Conservation (phyloP, 1,140 invertebrate species). For the Argopecten irradians region DNA sequence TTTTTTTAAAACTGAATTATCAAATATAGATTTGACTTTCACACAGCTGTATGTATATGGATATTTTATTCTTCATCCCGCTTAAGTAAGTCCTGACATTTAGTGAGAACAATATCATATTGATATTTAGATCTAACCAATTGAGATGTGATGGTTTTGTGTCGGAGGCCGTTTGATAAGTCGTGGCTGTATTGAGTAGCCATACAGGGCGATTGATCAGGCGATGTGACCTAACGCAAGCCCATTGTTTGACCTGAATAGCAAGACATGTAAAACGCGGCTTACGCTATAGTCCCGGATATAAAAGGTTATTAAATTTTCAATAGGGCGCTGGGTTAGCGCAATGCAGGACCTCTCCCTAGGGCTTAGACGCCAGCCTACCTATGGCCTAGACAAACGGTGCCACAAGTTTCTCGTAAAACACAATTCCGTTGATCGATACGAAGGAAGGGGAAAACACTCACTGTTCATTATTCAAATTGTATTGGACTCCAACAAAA, state of each 20-base stretch:
- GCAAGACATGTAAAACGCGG: neutral
- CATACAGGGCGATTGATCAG: constrained; percentile 2
- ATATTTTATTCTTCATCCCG: neutral
- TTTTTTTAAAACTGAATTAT: too few relatives aligned
- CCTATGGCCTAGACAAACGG: neutral
- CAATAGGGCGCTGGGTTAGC: neutral
- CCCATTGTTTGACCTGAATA: constrained; percentile 9
- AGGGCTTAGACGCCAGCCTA: neutral
- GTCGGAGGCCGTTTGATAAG: neutral
- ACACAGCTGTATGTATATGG: neutral
- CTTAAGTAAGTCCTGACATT: neutral
- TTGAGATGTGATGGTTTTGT: neutral
- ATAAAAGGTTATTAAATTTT: constrained; percentile 23
- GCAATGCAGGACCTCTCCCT: neutral
- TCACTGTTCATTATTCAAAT: neutral
- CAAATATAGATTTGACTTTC: neutral
- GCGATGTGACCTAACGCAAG: neutral
- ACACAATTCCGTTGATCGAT: constrained; percentile 3
- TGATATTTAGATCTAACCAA: neutral
- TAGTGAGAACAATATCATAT: neutral
- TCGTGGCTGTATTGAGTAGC: neutral
- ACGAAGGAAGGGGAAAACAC: neutral
- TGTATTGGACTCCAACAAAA: neutral
- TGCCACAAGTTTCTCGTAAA: constrained; percentile 21
- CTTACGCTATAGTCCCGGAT: neutral